Percentiles rank a stretch among this genome's conserved stretches.
These are phyloP conservation scores for Labia minor DNA, from an alignment of 2,888 invertebrate genomes.

Conservation along the genomic window DNA sequence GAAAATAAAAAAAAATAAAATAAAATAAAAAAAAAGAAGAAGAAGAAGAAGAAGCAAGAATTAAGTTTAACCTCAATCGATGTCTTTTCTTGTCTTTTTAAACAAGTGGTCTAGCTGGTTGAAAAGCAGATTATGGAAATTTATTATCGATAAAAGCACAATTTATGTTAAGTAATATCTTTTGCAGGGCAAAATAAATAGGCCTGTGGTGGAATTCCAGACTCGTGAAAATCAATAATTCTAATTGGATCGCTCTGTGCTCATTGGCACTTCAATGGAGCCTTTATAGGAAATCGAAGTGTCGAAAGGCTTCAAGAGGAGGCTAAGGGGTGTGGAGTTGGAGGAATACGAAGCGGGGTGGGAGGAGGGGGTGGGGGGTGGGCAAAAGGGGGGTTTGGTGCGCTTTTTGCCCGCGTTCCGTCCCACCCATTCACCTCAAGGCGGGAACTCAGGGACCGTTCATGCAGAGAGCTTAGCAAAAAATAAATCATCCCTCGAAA, in stretches of 20 bases:
- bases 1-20: not conserved
- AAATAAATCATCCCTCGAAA: slow-evolving; percentile 13
- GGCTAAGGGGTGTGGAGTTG: not conserved
- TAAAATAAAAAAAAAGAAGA: too few relatives aligned
- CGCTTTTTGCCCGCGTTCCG: too few relatives aligned
- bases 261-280: not conserved
- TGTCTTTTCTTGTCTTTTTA: not conserved
- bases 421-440: not conserved
- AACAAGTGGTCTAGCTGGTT: not conserved
- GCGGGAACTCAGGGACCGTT: not conserved
- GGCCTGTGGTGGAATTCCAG: not conserved
- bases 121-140: not conserved
- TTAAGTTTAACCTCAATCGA: not conserved
- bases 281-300: slow-evolving; percentile 7
- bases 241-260: not conserved
- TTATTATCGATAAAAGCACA: not conserved
- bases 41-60: too few relatives aligned
- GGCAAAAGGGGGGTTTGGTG: too few relatives aligned
- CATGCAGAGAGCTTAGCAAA: slow-evolving; percentile 4
- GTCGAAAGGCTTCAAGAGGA: not conserved
- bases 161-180: not conserved
- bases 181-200: not conserved
- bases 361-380: too few relatives aligned
- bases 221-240: not conserved
- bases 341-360: too few relatives aligned